A percentile compares a stretch with the other conserved stretches of the same genome.
These are phyloP conservation scores for Chalcosyrphus nemorum DNA, from an alignment of 2,888 invertebrate species.

Conservation along the genomic window DNA sequence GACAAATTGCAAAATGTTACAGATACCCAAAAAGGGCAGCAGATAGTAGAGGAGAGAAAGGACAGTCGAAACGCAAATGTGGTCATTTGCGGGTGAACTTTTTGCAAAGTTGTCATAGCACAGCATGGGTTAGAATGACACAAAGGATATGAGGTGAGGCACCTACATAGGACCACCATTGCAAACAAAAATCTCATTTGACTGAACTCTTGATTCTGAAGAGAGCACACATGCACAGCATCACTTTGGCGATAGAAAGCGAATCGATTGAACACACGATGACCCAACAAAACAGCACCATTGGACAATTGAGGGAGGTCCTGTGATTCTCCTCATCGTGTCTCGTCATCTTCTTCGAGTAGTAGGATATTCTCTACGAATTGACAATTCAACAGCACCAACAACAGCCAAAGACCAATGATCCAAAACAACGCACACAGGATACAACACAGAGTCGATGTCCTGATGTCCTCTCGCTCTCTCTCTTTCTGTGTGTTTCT, in stretches of 20 bases:
- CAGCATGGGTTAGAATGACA: background rate
- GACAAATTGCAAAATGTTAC: constrained; percentile 71
- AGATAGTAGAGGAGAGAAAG: constrained; percentile 22
- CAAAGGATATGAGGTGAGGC: background rate
- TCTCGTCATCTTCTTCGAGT: constrained; percentile 9
- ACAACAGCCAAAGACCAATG: constrained; percentile 35
- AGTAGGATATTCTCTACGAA: background rate
- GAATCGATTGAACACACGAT: constrained; percentile 35
- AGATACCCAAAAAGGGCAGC: constrained; percentile 53
- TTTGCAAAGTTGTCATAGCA: constrained; percentile 41
- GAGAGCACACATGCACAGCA: too few species aligned
- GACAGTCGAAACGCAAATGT: constrained; percentile 67
- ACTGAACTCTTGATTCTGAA: constrained; percentile 23
- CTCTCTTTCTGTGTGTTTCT: too few species aligned
- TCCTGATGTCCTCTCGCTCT: background rate
- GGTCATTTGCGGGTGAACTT: constrained; percentile 62
- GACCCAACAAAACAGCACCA: background rate
- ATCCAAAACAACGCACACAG: constrained; percentile 29
- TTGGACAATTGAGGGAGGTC: background rate
- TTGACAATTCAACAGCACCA: constrained; percentile 55
- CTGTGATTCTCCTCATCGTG: background rate
- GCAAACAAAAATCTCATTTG: constrained; percentile 16
- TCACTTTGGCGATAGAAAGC: background rate
- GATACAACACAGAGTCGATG: constrained; percentile 7
- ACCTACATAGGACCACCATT: too few species aligned